Percentiles rank a stretch among this genome's conserved stretches.
These are phyloP conservation scores for Melikaiella ostensackeni DNA, from an alignment of 2,888 invertebrate genomes.

Conservation along the genomic window DNA sequence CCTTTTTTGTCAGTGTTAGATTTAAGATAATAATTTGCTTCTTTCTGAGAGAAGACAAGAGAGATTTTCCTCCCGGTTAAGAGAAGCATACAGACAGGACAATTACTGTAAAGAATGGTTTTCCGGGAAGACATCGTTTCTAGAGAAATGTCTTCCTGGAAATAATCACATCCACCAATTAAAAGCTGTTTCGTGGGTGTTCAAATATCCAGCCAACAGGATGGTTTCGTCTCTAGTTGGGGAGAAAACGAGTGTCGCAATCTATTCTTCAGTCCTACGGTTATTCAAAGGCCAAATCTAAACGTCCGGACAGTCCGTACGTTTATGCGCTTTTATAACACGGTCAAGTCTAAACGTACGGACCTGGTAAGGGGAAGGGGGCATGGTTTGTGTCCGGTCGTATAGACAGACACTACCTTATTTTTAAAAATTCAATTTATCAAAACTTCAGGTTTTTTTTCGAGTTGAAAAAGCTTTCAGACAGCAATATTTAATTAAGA, in stretches of 20 bases:
- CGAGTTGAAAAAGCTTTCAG: no score
- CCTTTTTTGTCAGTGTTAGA: not conserved
- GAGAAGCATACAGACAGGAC: not conserved
- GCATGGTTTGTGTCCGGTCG: no score
- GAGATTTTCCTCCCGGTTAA: constrained; percentile 5
- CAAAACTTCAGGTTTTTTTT: not conserved
- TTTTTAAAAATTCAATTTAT: not conserved
- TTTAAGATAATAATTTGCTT: constrained; percentile 18
- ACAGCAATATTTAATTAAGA: no score
- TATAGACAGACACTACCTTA: no score
- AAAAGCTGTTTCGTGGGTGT: constrained; percentile 26
- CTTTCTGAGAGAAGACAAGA: not conserved
- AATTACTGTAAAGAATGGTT: constrained; percentile 24
- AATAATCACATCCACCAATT: constrained; percentile 25
- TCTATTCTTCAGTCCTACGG: not conserved
- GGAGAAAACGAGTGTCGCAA: constrained; percentile 4
- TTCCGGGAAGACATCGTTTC: constrained; percentile 30
- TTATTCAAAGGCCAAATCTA: no score
- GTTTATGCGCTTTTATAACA: no score
- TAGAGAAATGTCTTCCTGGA: constrained; percentile 9
- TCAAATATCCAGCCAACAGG: not conserved
- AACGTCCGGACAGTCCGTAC: no score
- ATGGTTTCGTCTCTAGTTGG: not conserved
- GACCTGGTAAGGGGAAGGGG: no score
- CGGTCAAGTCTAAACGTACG: no score